A percentile compares a stretch with the other conserved stretches of the same genome.
Evolutionary conservation across 1,140 invertebrate species (phyloP).

Genomic region (Lordiphosa mommai): DNA sequence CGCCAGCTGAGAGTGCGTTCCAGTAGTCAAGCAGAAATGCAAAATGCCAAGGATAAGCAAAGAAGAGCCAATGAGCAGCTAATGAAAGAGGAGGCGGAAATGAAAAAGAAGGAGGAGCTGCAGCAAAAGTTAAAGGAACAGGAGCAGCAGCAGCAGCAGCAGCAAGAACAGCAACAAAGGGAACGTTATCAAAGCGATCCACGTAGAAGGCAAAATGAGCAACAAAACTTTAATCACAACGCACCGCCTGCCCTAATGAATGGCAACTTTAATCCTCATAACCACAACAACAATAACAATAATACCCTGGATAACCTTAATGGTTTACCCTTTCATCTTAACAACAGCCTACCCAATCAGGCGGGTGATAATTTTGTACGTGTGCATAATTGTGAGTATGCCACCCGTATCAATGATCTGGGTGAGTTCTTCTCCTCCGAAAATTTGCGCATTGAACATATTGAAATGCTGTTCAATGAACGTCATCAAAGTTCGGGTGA

Average conservation of each 20-base stretch:
- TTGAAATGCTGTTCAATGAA: constrained; percentile 88
- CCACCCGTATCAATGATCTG: constrained; percentile 88
- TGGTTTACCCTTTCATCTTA: constrained; percentile 1
- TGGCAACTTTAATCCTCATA: constrained; percentile 20
- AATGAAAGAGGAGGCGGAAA: constrained; percentile 65
- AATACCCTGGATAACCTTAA: constrained; percentile 7
- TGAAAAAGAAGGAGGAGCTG: constrained; percentile 37
- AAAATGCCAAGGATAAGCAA: constrained; percentile 80
- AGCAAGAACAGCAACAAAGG: constrained; percentile 18
- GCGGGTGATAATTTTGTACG: constrained; percentile 82
- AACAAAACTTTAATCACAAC: constrained; percentile 33
- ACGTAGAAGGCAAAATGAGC: constrained; percentile 8
- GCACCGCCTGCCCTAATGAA: constrained; percentile 45
- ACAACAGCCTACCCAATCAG: constrained; percentile 14
- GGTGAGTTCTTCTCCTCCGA: constrained; percentile 89
- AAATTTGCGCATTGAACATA: constrained; percentile 86
- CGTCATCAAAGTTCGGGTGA: constrained; percentile 87
- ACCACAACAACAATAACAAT: constrained; percentile 19
- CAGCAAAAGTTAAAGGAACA: constrained; percentile 23
- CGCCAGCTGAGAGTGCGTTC: constrained; percentile 81
- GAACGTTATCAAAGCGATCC: constrained; percentile 23
- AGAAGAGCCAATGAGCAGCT: constrained; percentile 78
- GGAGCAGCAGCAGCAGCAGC: constrained; percentile 14
- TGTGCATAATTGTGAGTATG: constrained; percentile 87
- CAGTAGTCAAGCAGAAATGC: constrained; percentile 81